Evolutionary conservation across 1,140 invertebrate species (phyloP), one percentile per base, ranked within the genome.

Genomic region (Sycophaga agraensis): DNA sequence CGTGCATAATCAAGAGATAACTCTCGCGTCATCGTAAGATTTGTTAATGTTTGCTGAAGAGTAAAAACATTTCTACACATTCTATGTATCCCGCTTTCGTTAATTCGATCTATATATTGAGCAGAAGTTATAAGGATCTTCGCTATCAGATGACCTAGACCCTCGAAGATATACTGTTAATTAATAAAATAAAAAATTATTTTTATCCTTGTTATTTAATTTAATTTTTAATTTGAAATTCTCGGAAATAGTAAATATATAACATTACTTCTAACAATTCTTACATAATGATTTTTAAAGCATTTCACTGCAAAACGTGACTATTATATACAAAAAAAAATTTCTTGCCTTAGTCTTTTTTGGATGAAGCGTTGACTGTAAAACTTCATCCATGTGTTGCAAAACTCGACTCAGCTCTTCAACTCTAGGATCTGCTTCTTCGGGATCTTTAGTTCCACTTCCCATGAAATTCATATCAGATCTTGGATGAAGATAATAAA

Each of bases 101-200:
- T 90, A 65, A 93, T 90, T 62, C 88, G 85, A 63, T 88, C 88
- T 70, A 93, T 87, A 71, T 89, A 89, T 64, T 92, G 89, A 11
- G 89, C 88, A 39, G 89, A 89, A 63, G 88, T 91, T 66, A 95
- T 94, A 19, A 96, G 79, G 65, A 95, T 93, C 61, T 91, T 91
- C 1, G 92, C 85, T 43, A 94, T 89, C 12, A 96, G 77, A 77
- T 93, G 91, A 3, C 92, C 94, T 9, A 98, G 80, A 9, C 95
- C 95, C 82, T 96, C 93, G 82, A 98, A 95, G 58, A 98, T 89
- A 75, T 97, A 98, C 88, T 94, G 84, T 53, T 82, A 83, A 67
- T 62, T 35, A 14, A 54, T 16, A 39, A 12, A 21, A 28, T 21
- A 35, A 12, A 35, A 34, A 34, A 34, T 34, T 6, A 34, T 6